These are phyloP conservation scores for Pollicipes pollicipes DNA, from an alignment of 1,140 invertebrate species.

Conservation along the genomic window DNA sequence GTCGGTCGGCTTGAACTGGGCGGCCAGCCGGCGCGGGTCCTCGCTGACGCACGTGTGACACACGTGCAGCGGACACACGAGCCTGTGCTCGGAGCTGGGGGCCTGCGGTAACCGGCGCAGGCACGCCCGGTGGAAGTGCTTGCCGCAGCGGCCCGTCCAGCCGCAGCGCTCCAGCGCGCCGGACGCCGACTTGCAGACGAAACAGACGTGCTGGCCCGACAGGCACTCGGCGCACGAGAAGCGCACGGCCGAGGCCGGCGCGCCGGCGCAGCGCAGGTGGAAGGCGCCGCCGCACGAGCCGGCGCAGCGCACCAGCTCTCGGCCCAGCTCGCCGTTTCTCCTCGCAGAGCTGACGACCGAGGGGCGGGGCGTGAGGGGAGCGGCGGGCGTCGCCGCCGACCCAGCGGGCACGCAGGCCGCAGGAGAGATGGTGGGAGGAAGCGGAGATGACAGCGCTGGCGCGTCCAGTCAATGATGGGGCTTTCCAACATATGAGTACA, in stretches of 20 bases:
- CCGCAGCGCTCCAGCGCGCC: conserved; percentile 30
- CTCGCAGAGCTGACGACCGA: background rate
- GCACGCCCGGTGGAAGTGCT: conserved; percentile 34
- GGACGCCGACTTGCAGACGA: conserved; percentile 36
- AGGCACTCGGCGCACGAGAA: conserved; percentile 43
- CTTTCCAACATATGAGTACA: too few relatives aligned
- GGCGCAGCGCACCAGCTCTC: conserved; percentile 27
- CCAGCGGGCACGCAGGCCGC: too few relatives aligned
- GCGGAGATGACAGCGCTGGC: too few relatives aligned
- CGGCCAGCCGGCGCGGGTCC: conserved; percentile 44
- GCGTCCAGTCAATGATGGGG: too few relatives aligned
- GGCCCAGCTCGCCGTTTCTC: conserved; percentile 19
- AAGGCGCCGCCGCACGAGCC: conserved; percentile 29
- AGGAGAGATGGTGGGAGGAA: too few relatives aligned
- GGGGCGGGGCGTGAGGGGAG: background rate
- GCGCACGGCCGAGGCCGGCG: conserved; percentile 17
- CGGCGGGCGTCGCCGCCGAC: too few relatives aligned
- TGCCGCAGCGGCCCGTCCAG: conserved; percentile 25
- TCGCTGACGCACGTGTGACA: conserved; percentile 81
- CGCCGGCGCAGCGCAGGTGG: conserved; percentile 27
- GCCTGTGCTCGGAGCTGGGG: conserved; percentile 25
- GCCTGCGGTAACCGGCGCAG: conserved; percentile 23
- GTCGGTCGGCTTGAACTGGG: conserved; percentile 31
- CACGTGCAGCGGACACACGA: conserved; percentile 59
- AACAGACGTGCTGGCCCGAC: conserved; percentile 61